Conservation (phyloP, 2,797 vertebrate species). For the Takifugu ocellatus region DNA sequence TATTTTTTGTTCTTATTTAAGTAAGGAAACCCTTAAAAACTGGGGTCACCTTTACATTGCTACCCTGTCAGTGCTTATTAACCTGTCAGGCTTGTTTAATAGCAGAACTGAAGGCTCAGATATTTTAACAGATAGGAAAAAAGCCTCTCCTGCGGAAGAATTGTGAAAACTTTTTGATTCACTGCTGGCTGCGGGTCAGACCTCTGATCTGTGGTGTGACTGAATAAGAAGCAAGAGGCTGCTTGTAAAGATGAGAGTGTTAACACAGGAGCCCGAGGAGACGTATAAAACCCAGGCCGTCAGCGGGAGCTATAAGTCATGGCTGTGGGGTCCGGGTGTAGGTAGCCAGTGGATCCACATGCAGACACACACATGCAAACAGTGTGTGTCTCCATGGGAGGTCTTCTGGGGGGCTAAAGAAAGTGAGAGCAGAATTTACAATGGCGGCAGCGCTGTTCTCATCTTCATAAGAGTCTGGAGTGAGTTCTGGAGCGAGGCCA, state of each 20-base stretch:
- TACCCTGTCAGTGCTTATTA: too few relatives aligned
- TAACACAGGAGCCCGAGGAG: slow-evolving; percentile 29
- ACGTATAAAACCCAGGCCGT: slow-evolving; percentile 47
- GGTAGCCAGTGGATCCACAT: slow-evolving; percentile 14
- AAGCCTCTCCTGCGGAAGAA: slow-evolving; percentile 31
- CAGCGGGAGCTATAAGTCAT: slow-evolving; percentile 37
- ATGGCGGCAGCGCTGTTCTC: slow-evolving; percentile 28
- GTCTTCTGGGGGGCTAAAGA: slow-evolving; percentile 32
- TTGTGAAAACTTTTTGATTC: slow-evolving; percentile 16
- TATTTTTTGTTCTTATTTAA: slow-evolving; percentile 61
- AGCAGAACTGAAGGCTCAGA: slow-evolving; percentile 4
- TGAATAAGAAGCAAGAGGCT: slow-evolving; percentile 26
- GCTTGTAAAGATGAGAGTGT: slow-evolving; percentile 27
- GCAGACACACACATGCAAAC: slow-evolving; percentile 12
- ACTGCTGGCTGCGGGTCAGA: slow-evolving; percentile 7
- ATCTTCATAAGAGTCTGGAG: slow-evolving; percentile 18
- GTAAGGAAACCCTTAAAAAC: too few relatives aligned
- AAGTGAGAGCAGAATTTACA: slow-evolving; percentile 30
- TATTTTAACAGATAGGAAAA: slow-evolving; percentile 4
- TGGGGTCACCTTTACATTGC: neutral
- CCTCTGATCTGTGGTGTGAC: slow-evolving; percentile 38
- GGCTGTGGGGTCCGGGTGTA: slow-evolving; percentile 17
- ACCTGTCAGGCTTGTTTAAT: slow-evolving; percentile 13
- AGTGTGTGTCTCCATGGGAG: slow-evolving; percentile 47
- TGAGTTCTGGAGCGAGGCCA: slow-evolving; percentile 22